These are phyloP conservation scores for Acleris literana DNA, from an alignment of 2,888 invertebrate genomes.

Conservation along the genomic window DNA sequence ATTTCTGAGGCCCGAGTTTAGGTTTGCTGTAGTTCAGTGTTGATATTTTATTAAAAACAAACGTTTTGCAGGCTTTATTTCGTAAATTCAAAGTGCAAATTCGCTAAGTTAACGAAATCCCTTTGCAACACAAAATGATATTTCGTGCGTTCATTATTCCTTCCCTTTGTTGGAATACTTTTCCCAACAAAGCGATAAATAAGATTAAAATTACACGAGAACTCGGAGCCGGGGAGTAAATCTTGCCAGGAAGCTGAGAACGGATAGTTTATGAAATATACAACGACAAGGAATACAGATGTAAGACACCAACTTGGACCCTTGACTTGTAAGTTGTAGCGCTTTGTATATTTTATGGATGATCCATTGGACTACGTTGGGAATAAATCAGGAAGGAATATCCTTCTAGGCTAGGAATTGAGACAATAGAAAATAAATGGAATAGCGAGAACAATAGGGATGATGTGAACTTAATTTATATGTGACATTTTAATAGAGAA, in stretches of 20 bases:
- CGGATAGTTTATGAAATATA: slow-evolving; percentile 51
- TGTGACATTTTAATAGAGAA: no score
- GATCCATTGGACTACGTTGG: slow-evolving; percentile 23
- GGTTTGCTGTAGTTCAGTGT: background rate
- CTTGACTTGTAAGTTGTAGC: slow-evolving; percentile 17
- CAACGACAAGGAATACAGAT: slow-evolving; percentile 46
- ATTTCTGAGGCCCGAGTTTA: slow-evolving; percentile 6
- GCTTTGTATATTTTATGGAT: slow-evolving; percentile 28
- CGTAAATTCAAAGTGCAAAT: background rate
- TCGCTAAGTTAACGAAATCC: slow-evolving; percentile 10
- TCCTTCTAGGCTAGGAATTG: background rate
- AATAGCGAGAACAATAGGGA: background rate
- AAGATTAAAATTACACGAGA: slow-evolving; percentile 68
- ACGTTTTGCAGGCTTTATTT: background rate
- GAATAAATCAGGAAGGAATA: slow-evolving; percentile 18
- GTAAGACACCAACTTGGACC: slow-evolving; percentile 36
- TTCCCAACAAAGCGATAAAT: slow-evolving; percentile 57
- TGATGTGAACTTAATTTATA: no score
- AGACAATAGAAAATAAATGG: background rate
- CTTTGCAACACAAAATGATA: slow-evolving; percentile 26
- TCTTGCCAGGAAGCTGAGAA: slow-evolving; percentile 49
- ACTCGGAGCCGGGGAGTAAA: slow-evolving; percentile 55
- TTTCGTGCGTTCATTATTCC: slow-evolving; percentile 21
- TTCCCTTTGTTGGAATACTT: slow-evolving; percentile 34
- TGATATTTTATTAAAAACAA: background rate